Base-by-base conservation (phyloP, 2,888 invertebrate species). In the Odontomyia ornata region DNA sequence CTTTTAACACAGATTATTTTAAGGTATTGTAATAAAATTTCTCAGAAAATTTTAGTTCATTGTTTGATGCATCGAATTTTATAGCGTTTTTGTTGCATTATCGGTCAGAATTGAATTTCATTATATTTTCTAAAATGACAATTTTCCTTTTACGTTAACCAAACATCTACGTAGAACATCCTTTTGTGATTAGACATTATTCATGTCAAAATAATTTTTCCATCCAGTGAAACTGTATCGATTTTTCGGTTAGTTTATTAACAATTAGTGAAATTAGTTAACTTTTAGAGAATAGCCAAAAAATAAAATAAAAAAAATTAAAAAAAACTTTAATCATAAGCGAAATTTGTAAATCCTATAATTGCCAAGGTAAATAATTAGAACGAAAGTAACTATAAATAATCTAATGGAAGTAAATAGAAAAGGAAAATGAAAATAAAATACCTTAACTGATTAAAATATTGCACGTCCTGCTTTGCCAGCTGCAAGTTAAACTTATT, bases 381-480 rank as follows among this genome's bases (percentile, higher is more conserved):
- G 46, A 56, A 72, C 23, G 23, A 57, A 72, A 23, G 46, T 23
- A 57, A 72, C 56, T 52, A 71, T 52, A 71, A 60, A 60, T 60
- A 60, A n/a, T n/a, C n/a, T n/a, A n/a, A n/a, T 60, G n/a, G 25
- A 52, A 18, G 4, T 18, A 52, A 52, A 18, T 30, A 28, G n/a
- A n/a, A n/a, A n/a, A n/a, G n/a, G 65, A 67, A 23, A 27, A 2
- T 30, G 0, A 25, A 47, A 71, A 71, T n/a, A 27, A 47, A 64
- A 46, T 64, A 67, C 18, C 36, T 57, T 72, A 72, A 71, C 9
- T 5, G 18, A 71, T 30, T 21, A 11, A 71, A 30, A 67, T 67
- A 52, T 72, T 36, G 57, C 72, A 72, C 72, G 72, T 72, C 36
- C 72, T 57, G 72, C 72, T 60, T 73, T 75, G 60, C 43, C 75